A percentile compares a stretch with the other conserved stretches of the same genome.
These are phyloP conservation scores for Ips nitidus DNA, from an alignment of 1,140 invertebrate species.

Conservation along the genomic window DNA sequence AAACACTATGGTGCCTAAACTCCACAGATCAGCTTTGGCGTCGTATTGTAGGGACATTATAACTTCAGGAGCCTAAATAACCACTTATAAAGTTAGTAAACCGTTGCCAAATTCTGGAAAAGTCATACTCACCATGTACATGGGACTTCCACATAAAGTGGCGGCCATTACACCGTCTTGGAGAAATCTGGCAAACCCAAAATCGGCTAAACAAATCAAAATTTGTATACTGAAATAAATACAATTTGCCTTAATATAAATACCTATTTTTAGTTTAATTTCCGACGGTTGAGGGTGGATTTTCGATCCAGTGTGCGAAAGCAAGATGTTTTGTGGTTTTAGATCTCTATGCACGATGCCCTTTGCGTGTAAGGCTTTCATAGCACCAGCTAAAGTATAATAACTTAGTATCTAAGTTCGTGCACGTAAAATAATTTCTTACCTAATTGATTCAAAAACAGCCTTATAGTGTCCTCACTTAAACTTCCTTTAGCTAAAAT, in stretches of 20 bases:
- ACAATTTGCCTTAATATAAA: not conserved
- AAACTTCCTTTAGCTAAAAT: constrained; percentile 82
- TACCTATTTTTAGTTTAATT: constrained; percentile 94
- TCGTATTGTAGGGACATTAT: constrained; percentile 99
- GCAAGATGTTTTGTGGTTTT: constrained; percentile 96
- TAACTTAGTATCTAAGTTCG: not conserved
- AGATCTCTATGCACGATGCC: constrained; percentile 98
- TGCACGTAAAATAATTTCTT: constrained; percentile 41
- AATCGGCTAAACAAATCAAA: constrained; percentile 76
- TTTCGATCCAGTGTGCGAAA: constrained; percentile 77
- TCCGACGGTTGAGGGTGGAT: constrained; percentile 84
- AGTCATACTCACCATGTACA: constrained; percentile 90
- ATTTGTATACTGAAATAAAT: not conserved
- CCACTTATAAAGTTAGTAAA: not conserved
- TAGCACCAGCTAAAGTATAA: constrained; percentile 77
- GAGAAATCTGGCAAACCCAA: constrained; percentile 98
- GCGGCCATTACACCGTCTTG: constrained; percentile 99
- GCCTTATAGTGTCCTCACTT: constrained; percentile 94
- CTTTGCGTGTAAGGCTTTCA: constrained; percentile 94
- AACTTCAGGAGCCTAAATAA: constrained; percentile 89
- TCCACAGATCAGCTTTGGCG: constrained; percentile 99
- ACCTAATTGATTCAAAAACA: constrained; percentile 94
- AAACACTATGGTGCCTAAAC: constrained; percentile 97
- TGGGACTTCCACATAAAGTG: constrained; percentile 97
- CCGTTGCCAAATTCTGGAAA: not conserved